Conservation (phyloP, 2,888 invertebrate genomes). For the Tiphia femorata region DNA sequence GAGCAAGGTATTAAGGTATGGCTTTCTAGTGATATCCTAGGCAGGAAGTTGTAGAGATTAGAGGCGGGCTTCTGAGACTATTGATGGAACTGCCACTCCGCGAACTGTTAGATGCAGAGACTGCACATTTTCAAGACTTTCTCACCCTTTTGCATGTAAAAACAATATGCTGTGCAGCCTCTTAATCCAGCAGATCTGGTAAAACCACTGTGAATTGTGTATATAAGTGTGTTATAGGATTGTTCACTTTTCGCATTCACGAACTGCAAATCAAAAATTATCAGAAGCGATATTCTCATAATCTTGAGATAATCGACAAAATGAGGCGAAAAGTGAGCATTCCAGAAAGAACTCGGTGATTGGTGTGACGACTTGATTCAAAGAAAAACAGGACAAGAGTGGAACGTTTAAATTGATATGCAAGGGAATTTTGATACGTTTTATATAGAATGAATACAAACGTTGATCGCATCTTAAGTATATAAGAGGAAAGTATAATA, state of each 20-base stretch:
- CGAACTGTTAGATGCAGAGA: slow-evolving; percentile 5
- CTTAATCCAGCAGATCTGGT: slow-evolving; percentile 26
- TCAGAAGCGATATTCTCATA: too few species aligned
- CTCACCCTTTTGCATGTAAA: not conserved
- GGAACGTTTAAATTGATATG: slow-evolving; percentile 10
- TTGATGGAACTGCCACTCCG: slow-evolving; percentile 12
- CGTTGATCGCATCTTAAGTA: slow-evolving; percentile 53
- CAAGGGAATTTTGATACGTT: slow-evolving; percentile 63
- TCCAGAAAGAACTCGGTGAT: slow-evolving; percentile 1
- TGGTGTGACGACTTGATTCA: not conserved
- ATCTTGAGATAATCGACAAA: not conserved
- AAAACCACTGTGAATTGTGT: slow-evolving; percentile 47
- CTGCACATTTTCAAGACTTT: not conserved
- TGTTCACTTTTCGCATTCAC: not conserved
- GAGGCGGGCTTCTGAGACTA: not conserved
- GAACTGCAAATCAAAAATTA: slow-evolving; percentile 14
- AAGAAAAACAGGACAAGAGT: not conserved
- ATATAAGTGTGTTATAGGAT: slow-evolving; percentile 41
- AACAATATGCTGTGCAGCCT: slow-evolving; percentile 12
- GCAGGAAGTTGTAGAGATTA: not conserved
- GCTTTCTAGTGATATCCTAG: slow-evolving; percentile 30
- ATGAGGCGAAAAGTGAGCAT: slow-evolving; percentile 2
- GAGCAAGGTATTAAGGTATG: slow-evolving; percentile 10
- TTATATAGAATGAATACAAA: slow-evolving; percentile 62
- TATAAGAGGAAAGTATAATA: slow-evolving; percentile 55